Evolutionary conservation across 2,113 vertebrate genomes (phyloP).

Genomic region (Micromys minutus): DNA sequence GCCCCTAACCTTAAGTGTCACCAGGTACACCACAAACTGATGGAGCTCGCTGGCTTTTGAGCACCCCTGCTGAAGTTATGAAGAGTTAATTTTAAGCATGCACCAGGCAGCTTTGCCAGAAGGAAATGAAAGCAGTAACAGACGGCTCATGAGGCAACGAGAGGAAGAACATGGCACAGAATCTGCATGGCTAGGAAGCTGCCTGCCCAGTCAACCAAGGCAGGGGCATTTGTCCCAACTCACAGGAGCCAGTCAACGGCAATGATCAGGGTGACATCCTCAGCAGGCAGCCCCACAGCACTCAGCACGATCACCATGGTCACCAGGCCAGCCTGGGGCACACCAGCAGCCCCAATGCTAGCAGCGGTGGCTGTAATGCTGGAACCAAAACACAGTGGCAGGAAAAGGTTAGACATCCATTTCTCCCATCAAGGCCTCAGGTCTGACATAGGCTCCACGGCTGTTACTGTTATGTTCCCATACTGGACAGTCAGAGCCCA

Average conservation of each 20-base stretch:
- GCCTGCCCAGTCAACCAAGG: not conserved
- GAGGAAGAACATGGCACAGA: not conserved
- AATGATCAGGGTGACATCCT: conserved; percentile 96
- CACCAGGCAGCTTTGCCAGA: conserved; percentile 51
- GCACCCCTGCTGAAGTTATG: not conserved
- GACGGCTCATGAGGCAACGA: conserved; percentile 46
- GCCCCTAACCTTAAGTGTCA: conserved; percentile 34
- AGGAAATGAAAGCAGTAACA: conserved; percentile 50
- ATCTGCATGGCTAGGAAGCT: not conserved
- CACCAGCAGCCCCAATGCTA: conserved; percentile 96
- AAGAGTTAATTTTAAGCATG: conserved; percentile 67
- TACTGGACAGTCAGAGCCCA: not conserved
- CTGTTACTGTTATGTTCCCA: not conserved
- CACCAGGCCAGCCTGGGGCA: conserved; percentile 97
- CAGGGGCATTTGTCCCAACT: conserved; percentile 82
- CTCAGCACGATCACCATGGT: conserved; percentile 99
- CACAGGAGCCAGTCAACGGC: conserved; percentile 99
- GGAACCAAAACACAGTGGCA: conserved; percentile 69
- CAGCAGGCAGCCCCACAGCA: conserved; percentile 94
- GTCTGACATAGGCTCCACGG: not conserved
- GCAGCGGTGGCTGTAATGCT: conserved; percentile 97
- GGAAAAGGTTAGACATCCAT: conserved; percentile 62
- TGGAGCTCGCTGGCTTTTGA: conserved; percentile 22
- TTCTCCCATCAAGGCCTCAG: not conserved
- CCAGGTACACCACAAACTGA: not conserved